Evolutionary conservation across 2,797 vertebrate genomes (phyloP), one percentile per base, ranked within the genome.

Genomic region (Dicrostonyx torquatus): DNA sequence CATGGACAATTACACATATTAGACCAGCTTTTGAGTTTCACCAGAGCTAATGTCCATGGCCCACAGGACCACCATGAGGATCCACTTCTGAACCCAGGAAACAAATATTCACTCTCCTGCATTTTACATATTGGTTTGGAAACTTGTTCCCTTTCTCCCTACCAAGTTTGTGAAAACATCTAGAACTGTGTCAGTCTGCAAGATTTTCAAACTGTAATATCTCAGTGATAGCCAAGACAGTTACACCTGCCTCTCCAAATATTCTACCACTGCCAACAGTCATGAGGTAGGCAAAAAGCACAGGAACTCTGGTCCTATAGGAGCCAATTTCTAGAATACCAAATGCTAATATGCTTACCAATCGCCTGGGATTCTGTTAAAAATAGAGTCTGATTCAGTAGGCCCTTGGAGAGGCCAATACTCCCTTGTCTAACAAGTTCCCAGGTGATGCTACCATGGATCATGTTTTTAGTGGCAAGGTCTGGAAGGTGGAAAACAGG

Each of bases 331-430:
- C 82, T 84, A 89, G 72, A 95, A 86, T 24, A 78, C 43, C 77
- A 86, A 88, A 93, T 2, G 60, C 86, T 80, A 87, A 92, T 78
- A 55, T 26, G 48, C 75, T 94, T 94, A 94, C 7, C n/a, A 68
- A 79, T 84, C 40, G 72, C 72, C 79, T 93, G 77, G 40, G 84
- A 87, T 73, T 79, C 80, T 94, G 37, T 83, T 94, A 89, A 95
- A 96, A 92, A 84, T 55, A 94, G 91, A 90, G 64, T 92, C 90
- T 91, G 76, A 90, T 80, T 84, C 70, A 84, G 18, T 48, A 89
- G 68, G 76, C 86, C 77, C 76, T 64, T 84, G 53, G 70, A 86
- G 88, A 96, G 64, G 72, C 62, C 77, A 72, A 60, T 37, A 79
- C 5, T 75, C 68, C 68, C 64, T 53, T 45, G 37, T 45, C 34